Evolutionary conservation across 2,797 vertebrate genomes (phyloP), one percentile per base, ranked within the genome.

Genomic region (Sciurus vulgaris): DNA sequence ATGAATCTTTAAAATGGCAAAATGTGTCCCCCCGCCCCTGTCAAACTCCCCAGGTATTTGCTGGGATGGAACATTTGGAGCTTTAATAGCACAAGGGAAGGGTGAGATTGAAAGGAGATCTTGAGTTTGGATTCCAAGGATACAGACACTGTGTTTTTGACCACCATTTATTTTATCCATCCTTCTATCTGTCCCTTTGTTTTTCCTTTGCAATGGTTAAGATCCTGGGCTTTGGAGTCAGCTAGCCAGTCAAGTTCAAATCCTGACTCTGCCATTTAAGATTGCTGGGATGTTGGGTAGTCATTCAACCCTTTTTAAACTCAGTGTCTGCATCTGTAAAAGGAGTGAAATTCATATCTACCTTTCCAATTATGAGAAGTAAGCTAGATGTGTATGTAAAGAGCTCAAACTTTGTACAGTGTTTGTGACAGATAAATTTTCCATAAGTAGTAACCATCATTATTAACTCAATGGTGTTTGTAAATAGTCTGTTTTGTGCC

Each of bases 1-100:
- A 97, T 97, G 96, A 97, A 93, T 98, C 96, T 98, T 98, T 98
- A 98, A 98, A 97, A 97, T 89, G 96, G 78, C 90, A 87, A 98
- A 97, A 69, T 95, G 86, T 88, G 78, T 95, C 74, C 76, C 89
- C 91, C 95, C 63, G 49, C 30, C 86, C 44, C 9, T 96, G 92
- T 85, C 97, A 90, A 92, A 92, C 84, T 98, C 95, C 91, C 56
- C 83, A 96, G 89, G 65, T 93, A 85, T 59, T 96, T 93, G 3
- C 47, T 92, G 59, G 83, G 88, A 89, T n/a, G 82, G 96, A 93
- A 87, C 24, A 22, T 49, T 70, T 91, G 65, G 38, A 88, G 4
- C 14, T n/a, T 74, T 93, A 95, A 95, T 97, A 97, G 74, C 3
- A 47, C 47, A 85, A 73, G 11, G 38, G 76, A 95, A 95, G 63